Percentiles rank a stretch among this genome's conserved stretches.
Conservation (phyloP, 2,888 invertebrate genomes). For the Strigamia crassipes region DNA sequence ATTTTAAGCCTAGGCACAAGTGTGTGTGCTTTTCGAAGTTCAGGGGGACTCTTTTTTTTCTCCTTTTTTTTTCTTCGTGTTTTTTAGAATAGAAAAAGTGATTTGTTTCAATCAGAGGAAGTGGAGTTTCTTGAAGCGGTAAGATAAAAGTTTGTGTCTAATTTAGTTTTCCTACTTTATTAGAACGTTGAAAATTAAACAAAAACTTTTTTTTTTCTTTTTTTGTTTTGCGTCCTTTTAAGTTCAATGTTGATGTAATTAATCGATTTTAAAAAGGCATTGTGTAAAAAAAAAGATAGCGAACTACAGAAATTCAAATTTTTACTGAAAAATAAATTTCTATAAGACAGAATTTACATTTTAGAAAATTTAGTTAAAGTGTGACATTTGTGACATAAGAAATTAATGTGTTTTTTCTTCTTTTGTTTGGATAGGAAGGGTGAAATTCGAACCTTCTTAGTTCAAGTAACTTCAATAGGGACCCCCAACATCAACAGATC, state of each 20-base stretch:
- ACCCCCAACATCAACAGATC: slow-evolving; percentile 31
- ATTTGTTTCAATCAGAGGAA: slow-evolving; percentile 22
- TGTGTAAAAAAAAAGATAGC: neutral
- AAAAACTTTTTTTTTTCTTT: neutral
- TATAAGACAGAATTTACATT: too few species aligned
- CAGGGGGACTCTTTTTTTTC: slow-evolving; percentile 1
- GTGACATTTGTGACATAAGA: too few species aligned
- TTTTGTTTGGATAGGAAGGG: neutral
- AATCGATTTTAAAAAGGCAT: neutral
- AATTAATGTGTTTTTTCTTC: too few species aligned
- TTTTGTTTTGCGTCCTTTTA: neutral
- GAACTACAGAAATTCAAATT: neutral
- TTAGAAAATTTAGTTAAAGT: too few species aligned
- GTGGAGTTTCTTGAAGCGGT: neutral
- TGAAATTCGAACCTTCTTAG: neutral
- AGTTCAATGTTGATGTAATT: neutral
- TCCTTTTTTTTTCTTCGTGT: neutral
- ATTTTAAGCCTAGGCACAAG: slow-evolving; percentile 32
- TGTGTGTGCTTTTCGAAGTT: slow-evolving; percentile 24
- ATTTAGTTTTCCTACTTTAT: slow-evolving; percentile 17
- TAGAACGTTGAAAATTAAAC: slow-evolving; percentile 4
- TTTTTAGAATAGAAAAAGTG: slow-evolving; percentile 37
- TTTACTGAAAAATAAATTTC: neutral
- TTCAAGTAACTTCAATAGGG: neutral
- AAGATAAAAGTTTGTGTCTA: slow-evolving; percentile 36